Evolutionary conservation across 1,140 invertebrate genomes (phyloP).

Genomic region (Pteromalus puparum): DNA sequence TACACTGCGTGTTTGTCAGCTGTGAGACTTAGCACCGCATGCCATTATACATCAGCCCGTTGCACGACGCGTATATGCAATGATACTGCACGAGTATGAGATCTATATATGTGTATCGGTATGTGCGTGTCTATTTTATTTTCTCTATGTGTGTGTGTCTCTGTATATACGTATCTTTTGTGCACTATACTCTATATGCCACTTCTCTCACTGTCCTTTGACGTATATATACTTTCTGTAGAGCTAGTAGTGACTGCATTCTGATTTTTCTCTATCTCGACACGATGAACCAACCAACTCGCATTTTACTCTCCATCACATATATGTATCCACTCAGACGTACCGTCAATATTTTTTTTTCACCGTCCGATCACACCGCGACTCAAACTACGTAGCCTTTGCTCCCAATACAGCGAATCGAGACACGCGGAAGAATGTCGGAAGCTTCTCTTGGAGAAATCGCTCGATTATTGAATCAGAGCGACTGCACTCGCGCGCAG

Average conservation of each 20-base stretch:
- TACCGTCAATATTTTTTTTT: background rate
- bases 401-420: too few species aligned
- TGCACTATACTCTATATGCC: background rate
- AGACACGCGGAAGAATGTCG: too few species aligned
- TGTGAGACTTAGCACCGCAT: slow-evolving; percentile 25
- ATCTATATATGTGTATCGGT: background rate
- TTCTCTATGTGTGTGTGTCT: background rate
- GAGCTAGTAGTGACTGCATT: background rate
- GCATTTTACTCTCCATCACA: slow-evolving; percentile 19
- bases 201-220: slow-evolving; percentile 40
- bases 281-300: slow-evolving; percentile 5
- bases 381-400: background rate
- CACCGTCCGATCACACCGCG: background rate
- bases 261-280: background rate
- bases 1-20: slow-evolving; percentile 16
- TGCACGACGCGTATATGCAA: slow-evolving; percentile 12
- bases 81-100: background rate
- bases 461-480: background rate
- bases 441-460: too few species aligned
- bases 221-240: background rate
- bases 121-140: slow-evolving; percentile 11
- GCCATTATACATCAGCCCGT: background rate
- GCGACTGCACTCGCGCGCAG: too few species aligned
- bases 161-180: background rate
- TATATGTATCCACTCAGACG: slow-evolving; percentile 8